Evolutionary conservation across 2,113 vertebrate species (phyloP).

Genomic region (Xenus cinereus): DNA sequence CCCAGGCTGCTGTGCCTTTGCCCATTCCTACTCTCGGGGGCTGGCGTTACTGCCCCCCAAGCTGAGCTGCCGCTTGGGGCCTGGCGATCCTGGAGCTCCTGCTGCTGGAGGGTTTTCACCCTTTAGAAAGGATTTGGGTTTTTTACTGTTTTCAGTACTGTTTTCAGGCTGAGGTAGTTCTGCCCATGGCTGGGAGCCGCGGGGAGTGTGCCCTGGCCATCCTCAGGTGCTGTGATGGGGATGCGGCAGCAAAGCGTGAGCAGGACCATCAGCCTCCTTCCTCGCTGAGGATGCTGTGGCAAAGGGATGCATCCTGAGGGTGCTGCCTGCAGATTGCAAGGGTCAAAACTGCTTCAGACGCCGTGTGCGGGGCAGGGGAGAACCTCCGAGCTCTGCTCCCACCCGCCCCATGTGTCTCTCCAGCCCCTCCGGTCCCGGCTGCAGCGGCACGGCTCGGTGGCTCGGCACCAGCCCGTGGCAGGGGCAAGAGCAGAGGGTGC

Average conservation of each 20-base stretch:
- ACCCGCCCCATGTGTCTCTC: background rate
- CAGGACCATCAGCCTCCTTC: background rate
- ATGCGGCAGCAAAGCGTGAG: background rate
- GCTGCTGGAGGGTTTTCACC: background rate
- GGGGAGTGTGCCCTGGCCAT: fast-evolving
- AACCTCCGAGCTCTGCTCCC: background rate
- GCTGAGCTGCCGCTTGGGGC: background rate
- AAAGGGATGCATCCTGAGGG: background rate
- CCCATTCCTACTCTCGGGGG: background rate
- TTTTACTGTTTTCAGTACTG: background rate
- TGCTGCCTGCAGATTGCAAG: background rate
- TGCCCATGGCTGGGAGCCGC: background rate
- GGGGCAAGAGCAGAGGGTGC: background rate
- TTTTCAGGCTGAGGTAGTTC: background rate
- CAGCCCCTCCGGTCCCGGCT: background rate
- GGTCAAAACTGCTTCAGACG: background rate
- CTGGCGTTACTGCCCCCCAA: fast-evolving
- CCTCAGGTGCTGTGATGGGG: background rate
- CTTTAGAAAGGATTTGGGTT: background rate
- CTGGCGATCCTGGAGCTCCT: background rate
- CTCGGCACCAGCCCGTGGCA: fast-evolving
- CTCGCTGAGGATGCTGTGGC: background rate
- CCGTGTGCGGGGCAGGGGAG: background rate
- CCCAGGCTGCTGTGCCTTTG: fast-evolving
- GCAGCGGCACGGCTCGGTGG: background rate